Conservation (phyloP, 2,888 invertebrate genomes). For the Agapostemon virescens region DNA sequence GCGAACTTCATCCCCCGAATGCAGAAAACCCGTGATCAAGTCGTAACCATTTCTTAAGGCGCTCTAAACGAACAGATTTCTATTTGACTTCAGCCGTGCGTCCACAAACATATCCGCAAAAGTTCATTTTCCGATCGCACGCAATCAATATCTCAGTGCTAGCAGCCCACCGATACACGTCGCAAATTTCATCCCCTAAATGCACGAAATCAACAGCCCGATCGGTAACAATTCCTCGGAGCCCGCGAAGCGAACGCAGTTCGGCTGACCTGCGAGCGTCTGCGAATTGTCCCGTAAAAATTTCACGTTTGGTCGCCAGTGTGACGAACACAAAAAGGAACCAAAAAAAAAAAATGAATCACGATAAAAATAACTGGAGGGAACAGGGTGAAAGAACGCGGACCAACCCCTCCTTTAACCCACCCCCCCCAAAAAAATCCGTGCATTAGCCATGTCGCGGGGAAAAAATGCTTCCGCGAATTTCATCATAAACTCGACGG, state of each 20-base stretch:
- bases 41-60: too few relatives aligned
- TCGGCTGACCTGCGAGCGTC: background rate
- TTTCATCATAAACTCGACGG: slow-evolving; percentile 9
- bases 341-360: too few relatives aligned
- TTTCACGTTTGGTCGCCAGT: background rate
- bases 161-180: too few relatives aligned
- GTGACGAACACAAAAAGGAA: too few relatives aligned
- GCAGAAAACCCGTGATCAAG: too few relatives aligned
- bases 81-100: too few relatives aligned
- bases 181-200: background rate
- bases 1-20: too few relatives aligned
- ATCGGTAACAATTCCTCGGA: background rate
- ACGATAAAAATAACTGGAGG: background rate
- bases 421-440: background rate
- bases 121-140: too few relatives aligned
- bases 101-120: too few relatives aligned
- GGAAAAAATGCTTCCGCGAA: slow-evolving; percentile 7
- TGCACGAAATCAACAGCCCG: background rate
- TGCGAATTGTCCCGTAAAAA: background rate
- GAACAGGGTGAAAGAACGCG: background rate
- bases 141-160: too few relatives aligned
- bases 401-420: background rate
- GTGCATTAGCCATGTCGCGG: background rate
- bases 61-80: too few relatives aligned
- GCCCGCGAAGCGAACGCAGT: background rate